Evolutionary conservation across 2,113 vertebrate species (phyloP).

Genomic region (Mesoclemmys tuberculata): DNA sequence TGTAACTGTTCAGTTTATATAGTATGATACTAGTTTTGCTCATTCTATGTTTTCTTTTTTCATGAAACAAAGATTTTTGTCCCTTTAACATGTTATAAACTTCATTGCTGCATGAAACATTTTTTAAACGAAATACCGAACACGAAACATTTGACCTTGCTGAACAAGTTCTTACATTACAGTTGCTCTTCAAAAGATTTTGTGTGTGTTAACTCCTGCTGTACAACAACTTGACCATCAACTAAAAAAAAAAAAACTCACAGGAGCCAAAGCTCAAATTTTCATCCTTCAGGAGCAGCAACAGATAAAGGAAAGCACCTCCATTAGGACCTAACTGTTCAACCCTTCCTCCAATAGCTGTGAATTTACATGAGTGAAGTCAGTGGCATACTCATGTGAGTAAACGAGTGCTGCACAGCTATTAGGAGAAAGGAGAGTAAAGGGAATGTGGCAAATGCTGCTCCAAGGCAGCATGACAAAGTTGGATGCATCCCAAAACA

Average conservation of each 20-base stretch:
- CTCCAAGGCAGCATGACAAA: neutral
- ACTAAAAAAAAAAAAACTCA: neutral
- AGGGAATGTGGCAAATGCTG: neutral
- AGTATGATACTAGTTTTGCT: neutral
- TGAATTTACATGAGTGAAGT: neutral
- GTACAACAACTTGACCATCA: neutral
- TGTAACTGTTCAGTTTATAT: neutral
- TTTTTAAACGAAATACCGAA: neutral
- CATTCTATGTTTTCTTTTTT: neutral
- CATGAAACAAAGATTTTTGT: neutral
- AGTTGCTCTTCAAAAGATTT: constrained; percentile 15
- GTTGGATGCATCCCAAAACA: neutral
- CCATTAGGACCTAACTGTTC: neutral
- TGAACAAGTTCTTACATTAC: constrained; percentile 13
- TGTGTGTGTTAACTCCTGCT: neutral
- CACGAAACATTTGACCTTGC: neutral
- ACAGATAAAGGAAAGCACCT: neutral
- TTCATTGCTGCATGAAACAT: neutral
- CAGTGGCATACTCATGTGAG: neutral
- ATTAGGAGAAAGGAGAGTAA: neutral
- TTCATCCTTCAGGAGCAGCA: neutral
- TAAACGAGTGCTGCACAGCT: neutral
- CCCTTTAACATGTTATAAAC: constrained; percentile 1
- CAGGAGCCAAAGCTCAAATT: neutral
- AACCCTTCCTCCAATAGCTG: neutral